Percentiles rank a stretch among this genome's conserved stretches.
Conservation (phyloP, 2,888 invertebrate species). For the Apamea anceps region DNA sequence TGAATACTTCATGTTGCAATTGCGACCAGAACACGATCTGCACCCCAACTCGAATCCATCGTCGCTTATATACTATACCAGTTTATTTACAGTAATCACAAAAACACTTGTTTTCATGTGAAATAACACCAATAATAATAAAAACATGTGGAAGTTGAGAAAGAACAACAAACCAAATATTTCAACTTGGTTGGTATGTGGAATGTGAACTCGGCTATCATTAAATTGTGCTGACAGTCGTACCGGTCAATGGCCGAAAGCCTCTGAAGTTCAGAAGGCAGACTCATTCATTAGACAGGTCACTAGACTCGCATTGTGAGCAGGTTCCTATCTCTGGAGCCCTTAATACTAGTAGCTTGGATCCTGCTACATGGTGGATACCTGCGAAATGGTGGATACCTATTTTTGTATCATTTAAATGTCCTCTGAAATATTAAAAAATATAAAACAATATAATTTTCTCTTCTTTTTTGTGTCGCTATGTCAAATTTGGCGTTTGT, state of each 20-base stretch:
- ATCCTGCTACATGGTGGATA: background rate
- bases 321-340: background rate
- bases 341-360: background rate
- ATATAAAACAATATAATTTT: background rate
- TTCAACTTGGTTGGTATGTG: background rate
- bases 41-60: background rate
- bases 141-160: slow-evolving; percentile 17
- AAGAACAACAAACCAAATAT: slow-evolving; percentile 25
- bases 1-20: slow-evolving; percentile 32
- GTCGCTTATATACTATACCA: slow-evolving; percentile 41
- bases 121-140: slow-evolving; percentile 25
- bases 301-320: background rate
- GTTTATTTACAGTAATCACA: slow-evolving; percentile 7
- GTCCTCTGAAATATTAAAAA: background rate
- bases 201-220: slow-evolving; percentile 20
- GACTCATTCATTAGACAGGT: background rate
- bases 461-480: background rate
- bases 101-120: slow-evolving; percentile 23
- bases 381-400: background rate
- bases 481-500: background rate
- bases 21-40: background rate
- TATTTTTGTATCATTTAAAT: background rate
- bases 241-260: background rate
- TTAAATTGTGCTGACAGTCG: background rate
- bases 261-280: background rate